phyloP scores from a whole-genome alignment of 1,140 invertebrate species.

The Drosophila lowei region DNA sequence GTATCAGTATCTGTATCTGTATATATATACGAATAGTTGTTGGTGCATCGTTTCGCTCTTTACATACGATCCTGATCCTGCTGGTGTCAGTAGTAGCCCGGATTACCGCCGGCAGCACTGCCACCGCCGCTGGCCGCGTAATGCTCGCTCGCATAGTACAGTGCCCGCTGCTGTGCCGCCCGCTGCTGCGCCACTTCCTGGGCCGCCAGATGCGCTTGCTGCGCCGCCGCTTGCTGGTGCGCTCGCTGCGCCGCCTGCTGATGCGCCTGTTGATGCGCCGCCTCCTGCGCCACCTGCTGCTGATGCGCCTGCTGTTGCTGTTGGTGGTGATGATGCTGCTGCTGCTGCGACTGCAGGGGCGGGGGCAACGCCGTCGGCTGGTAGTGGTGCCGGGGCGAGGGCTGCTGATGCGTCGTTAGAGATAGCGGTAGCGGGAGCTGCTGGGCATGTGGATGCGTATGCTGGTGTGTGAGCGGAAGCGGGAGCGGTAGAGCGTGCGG shows the following conservation, averaged over 20 bases:
- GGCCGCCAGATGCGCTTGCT: no score
- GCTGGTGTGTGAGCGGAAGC: constrained; percentile 15
- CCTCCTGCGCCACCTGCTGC: constrained; percentile 3
- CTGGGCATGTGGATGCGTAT: constrained; percentile 27
- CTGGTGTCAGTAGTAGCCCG: constrained; percentile 37
- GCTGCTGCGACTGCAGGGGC: constrained; percentile 52
- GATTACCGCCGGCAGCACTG: constrained; percentile 20
- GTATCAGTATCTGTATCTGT: neutral
- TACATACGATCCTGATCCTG: neutral
- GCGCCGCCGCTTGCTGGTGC: no score
- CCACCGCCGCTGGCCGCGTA: constrained; percentile 19
- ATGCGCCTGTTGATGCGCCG: no score
- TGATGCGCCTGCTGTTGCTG: constrained; percentile 32
- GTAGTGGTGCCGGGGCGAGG: constrained; percentile 42
- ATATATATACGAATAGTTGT: constrained; percentile 3
- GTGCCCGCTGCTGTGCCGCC: constrained; percentile 17
- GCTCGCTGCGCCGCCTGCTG: no score
- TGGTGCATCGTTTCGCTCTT: constrained; percentile 16
- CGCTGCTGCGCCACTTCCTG: no score
- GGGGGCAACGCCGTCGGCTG: constrained; percentile 45
- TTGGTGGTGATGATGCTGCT: constrained; percentile 19
- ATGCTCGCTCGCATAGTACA: constrained; percentile 40
- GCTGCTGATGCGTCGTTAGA: constrained; percentile 16
- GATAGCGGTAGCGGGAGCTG: constrained; percentile 15
- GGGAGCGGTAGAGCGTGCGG: constrained; percentile 11